Conservation (phyloP, 2,888 invertebrate species). For the Andrena haemorrhoa region DNA sequence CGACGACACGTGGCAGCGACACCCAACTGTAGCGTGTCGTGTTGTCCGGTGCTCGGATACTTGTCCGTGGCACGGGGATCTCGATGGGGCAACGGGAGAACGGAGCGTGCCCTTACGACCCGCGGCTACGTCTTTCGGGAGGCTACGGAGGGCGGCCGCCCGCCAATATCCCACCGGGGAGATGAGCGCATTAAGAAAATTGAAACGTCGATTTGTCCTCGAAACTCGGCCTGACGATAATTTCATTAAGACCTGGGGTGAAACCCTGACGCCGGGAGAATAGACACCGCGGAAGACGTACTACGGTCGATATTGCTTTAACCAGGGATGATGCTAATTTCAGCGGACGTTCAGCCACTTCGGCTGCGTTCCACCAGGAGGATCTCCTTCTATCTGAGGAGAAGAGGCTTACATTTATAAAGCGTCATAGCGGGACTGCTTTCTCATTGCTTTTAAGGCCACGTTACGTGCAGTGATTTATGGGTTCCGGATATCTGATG, state of each 20-base stretch:
- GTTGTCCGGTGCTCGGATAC: slow-evolving; percentile 44
- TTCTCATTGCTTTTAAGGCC: slow-evolving; percentile 36
- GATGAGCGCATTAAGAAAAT: slow-evolving; percentile 83
- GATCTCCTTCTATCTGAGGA: slow-evolving; percentile 29
- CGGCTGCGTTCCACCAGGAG: slow-evolving; percentile 22
- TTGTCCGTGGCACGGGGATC: slow-evolving; percentile 45
- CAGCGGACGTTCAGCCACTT: slow-evolving; percentile 60
- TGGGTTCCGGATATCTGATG: slow-evolving; percentile 35
- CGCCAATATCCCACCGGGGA: slow-evolving; percentile 72
- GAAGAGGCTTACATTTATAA: slow-evolving; percentile 55
- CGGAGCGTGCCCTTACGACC: slow-evolving; percentile 49
- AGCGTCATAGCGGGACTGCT: slow-evolving; percentile 30
- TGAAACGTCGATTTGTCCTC: slow-evolving; percentile 85
- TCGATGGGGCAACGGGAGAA: background rate
- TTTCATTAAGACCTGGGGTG: slow-evolving; percentile 78
- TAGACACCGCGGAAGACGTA: slow-evolving; percentile 49
- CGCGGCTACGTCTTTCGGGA: slow-evolving; percentile 61
- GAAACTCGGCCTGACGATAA: slow-evolving; percentile 80
- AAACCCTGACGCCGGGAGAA: slow-evolving; percentile 41
- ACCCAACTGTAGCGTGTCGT: slow-evolving; percentile 64
- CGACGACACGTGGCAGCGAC: slow-evolving; percentile 79
- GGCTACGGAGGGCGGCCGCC: slow-evolving; percentile 25
- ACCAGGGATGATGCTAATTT: slow-evolving; percentile 72
- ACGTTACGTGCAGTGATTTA: slow-evolving; percentile 46
- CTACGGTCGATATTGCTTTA: slow-evolving; percentile 69